phyloP scores from a whole-genome alignment of 2,113 vertebrate species.

The Rhabdornis inornatus region DNA sequence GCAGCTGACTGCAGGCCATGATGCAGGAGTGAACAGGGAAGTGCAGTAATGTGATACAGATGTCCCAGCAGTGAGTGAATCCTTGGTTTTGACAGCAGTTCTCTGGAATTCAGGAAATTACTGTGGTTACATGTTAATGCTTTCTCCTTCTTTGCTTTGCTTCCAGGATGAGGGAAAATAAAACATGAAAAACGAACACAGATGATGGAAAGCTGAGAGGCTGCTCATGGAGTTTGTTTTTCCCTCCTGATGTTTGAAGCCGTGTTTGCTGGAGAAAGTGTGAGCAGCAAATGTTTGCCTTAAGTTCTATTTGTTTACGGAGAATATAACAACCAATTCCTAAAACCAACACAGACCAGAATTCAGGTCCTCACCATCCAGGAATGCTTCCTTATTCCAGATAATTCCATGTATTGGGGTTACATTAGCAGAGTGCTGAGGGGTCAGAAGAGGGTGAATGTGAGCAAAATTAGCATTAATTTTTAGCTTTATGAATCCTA shows the following conservation, averaged over 20 bases:
- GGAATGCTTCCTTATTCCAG: not conserved
- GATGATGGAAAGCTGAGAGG: not conserved
- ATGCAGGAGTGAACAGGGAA: not conserved
- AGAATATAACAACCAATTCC: not conserved
- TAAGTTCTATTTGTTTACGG: not conserved
- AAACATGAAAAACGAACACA: not conserved
- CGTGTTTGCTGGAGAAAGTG: not conserved
- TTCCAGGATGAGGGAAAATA: conserved; percentile 5
- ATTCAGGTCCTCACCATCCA: not conserved
- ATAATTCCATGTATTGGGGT: not conserved
- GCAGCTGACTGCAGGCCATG: not conserved
- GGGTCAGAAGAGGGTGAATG: not conserved
- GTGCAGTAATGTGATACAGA: conserved; percentile 38
- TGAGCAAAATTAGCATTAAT: not conserved
- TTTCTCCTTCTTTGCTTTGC: not conserved
- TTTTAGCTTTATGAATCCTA: not conserved
- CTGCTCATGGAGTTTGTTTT: not conserved
- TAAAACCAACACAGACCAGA: not conserved
- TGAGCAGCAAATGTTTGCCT: not conserved
- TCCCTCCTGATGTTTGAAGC: not conserved
- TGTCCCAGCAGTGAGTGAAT: conserved; percentile 2
- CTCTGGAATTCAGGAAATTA: conserved; percentile 51
- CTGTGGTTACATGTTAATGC: conserved; percentile 34
- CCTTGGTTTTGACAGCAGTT: conserved; percentile 30
- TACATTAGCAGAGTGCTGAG: not conserved